Base-by-base conservation (phyloP, 2,888 invertebrate genomes). In the Cylindroiulus punctatus region DNA sequence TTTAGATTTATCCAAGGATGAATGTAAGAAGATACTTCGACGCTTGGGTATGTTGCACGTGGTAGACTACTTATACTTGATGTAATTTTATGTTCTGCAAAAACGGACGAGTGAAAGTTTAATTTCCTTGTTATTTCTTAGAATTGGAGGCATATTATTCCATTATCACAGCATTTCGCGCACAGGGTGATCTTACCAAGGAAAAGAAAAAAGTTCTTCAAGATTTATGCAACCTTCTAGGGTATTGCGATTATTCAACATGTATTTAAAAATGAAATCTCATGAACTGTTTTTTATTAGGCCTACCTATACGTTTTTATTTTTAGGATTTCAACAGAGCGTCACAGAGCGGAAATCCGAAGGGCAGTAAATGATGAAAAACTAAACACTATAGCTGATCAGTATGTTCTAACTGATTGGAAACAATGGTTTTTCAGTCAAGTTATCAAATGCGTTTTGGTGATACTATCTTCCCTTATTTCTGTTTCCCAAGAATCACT, bases 131-230 rank as follows among this genome's bases (percentile, higher is more conserved):
- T 30, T 30, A 22, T 65, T 8, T 65, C 17, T 87, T 91, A 97
- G 97, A 98, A 93, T 92, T 98, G 91, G 97, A 97, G 92, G 96
- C 97, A 88, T 98, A 97, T 93, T 95, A 96, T 90, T 94, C 95
- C 91, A 93, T 97, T 91, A 94, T 98, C 87, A 95, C 96, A 90
- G 97, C 96, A 89, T 94, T 98, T 91, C 94, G 98, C 92, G 97
- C 97, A 89, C 97, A 97, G 92, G 98, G 98, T 89, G 94, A 95
- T 90, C 93, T 97, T 87, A 95, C 94, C 90, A 94, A 94, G 90
- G 95, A 95, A 90, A 97, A 97, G 93, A 94, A 94, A 90, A 95
- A 94, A 91, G 92, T 97, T 89, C 92, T 98, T 86, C 95, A 95
- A 91, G 96, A 97, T 90, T 93, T 97, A 89, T 95, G 96, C 90